Evolutionary conservation across 1,140 invertebrate genomes (phyloP).

Genomic region (Tyrophagus putrescentiae): DNA sequence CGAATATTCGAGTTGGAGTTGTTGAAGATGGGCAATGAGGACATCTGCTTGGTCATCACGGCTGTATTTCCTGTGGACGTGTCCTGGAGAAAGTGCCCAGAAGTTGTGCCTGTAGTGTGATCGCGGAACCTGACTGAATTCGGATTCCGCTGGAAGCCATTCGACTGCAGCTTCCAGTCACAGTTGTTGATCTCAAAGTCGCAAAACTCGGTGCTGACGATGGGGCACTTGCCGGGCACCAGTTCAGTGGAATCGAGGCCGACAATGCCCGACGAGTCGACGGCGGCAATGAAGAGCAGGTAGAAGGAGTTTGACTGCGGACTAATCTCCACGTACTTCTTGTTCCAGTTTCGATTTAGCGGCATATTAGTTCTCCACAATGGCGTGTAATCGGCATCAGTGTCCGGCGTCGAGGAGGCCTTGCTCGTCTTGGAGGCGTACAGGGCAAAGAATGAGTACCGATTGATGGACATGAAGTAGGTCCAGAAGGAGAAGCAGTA

Average conservation of each 20-base stretch:
- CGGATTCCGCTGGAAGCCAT: not conserved
- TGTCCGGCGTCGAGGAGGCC: not conserved
- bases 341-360: not conserved
- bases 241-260: not conserved
- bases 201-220: not conserved
- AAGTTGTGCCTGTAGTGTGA: not conserved
- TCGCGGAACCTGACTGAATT: not conserved
- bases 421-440: not conserved
- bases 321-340: not conserved
- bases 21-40: not conserved
- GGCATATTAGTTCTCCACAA: not conserved
- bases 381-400: not conserved
- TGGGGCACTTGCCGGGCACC: not conserved
- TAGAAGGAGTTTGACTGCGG: not conserved
- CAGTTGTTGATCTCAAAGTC: conserved; percentile 14
- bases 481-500: conserved; percentile 11
- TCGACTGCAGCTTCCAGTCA: not conserved
- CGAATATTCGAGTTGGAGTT: too few relatives aligned
- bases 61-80: not conserved
- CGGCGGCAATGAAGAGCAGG: not conserved
- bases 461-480: not conserved
- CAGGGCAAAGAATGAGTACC: not conserved
- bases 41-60: not conserved
- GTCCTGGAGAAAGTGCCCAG: not conserved
- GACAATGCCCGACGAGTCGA: not conserved